A percentile compares a stretch with the other conserved stretches of the same genome.
These are phyloP conservation scores for Lasioglossum zephyrum DNA, from an alignment of 2,888 invertebrate genomes.

Conservation along the genomic window DNA sequence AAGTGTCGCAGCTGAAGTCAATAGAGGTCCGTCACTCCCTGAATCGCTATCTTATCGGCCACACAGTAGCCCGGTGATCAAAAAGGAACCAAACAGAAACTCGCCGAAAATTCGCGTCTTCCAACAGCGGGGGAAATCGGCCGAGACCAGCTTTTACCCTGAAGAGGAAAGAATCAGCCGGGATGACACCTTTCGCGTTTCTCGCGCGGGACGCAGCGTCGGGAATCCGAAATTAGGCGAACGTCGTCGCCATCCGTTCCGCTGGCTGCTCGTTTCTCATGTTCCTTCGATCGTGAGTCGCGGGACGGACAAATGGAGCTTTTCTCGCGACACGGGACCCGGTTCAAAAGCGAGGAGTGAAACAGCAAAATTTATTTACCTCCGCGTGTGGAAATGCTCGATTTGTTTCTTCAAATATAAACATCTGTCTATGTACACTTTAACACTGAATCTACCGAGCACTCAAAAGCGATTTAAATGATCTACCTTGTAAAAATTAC, in stretches of 20 bases:
- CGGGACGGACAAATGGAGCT: constrained; percentile 35
- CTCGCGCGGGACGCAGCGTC: neutral
- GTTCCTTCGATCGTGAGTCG: constrained; percentile 37
- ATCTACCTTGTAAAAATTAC: too few relatives aligned
- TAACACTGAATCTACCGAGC: neutral
- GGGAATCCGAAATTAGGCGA: constrained; percentile 43
- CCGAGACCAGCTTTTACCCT: neutral
- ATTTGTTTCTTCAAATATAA: neutral
- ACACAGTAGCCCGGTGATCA: neutral
- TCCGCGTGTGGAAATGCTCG: neutral
- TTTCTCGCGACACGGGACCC: constrained; percentile 1
- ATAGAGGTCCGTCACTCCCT: neutral
- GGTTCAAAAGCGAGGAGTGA: neutral
- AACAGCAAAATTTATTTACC: neutral
- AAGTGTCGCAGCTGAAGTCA: neutral
- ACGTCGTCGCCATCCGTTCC: neutral
- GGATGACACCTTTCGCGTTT: neutral
- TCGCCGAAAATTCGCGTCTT: neutral
- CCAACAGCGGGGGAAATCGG: neutral
- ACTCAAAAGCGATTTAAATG: too few relatives aligned
- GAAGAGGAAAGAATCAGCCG: neutral
- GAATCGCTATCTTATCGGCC: neutral
- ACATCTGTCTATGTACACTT: neutral
- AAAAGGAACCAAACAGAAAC: neutral
- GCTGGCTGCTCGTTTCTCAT: constrained; percentile 20